Conservation (phyloP, 2,113 vertebrate species). For the Axis porcinus region DNA sequence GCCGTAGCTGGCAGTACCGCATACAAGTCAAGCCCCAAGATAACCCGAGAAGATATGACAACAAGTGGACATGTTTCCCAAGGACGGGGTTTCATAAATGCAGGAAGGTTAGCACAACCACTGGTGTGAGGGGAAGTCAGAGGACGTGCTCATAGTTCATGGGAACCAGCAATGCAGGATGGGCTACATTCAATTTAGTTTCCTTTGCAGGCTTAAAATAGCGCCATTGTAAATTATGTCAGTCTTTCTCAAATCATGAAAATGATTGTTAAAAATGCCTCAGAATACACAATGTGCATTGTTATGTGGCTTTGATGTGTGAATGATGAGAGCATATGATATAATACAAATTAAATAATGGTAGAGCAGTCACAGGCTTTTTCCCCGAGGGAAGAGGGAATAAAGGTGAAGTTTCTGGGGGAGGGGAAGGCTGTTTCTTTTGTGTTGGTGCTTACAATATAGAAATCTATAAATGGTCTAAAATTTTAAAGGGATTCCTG, state of each 20-base stretch:
- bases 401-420: slow-evolving; percentile 31
- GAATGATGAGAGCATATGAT: slow-evolving; percentile 90
- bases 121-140: slow-evolving; percentile 86
- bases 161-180: slow-evolving; percentile 99
- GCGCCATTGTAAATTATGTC: slow-evolving; percentile 98
- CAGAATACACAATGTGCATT: slow-evolving; percentile 90
- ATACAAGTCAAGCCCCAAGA: slow-evolving; percentile 72
- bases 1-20: slow-evolving; percentile 30
- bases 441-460: slow-evolving; percentile 23
- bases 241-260: slow-evolving; percentile 92
- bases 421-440: slow-evolving; percentile 42
- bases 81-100: slow-evolving; percentile 81
- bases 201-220: slow-evolving; percentile 99
- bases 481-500: background rate
- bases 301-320: slow-evolving; percentile 93
- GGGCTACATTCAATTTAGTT: slow-evolving; percentile 99
- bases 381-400: slow-evolving; percentile 58
- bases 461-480: background rate
- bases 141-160: slow-evolving; percentile 96
- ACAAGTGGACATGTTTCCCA: slow-evolving; percentile 82
- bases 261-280: slow-evolving; percentile 90
- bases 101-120: slow-evolving; percentile 84
- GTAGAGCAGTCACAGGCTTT: slow-evolving; percentile 66
- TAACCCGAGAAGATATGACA: slow-evolving; percentile 81
- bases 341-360: slow-evolving; percentile 78